Evolutionary conservation across 1,140 invertebrate genomes (phyloP).

Genomic region (Centruroides sculpturatus): DNA sequence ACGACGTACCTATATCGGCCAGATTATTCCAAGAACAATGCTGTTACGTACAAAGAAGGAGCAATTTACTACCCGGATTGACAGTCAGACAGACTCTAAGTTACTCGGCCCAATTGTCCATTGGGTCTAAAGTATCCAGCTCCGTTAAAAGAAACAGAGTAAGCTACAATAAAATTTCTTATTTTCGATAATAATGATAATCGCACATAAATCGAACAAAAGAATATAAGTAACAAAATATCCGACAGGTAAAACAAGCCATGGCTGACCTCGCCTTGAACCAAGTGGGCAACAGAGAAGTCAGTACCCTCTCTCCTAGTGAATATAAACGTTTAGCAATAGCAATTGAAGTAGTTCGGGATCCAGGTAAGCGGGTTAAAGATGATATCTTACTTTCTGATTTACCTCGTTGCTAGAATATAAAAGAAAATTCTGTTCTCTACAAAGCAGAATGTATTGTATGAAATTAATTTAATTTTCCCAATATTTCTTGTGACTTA

Average conservation of each 20-base stretch:
- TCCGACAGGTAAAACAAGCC: conserved; percentile 46
- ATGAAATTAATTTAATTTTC: too few species aligned
- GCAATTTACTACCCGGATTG: conserved; percentile 62
- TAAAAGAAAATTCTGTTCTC: too few species aligned
- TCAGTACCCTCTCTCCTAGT: conserved; percentile 58
- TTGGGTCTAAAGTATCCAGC: conserved; percentile 41
- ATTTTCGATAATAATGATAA: too few species aligned
- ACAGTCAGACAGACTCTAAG: conserved; percentile 70
- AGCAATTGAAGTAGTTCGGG: conserved; percentile 70
- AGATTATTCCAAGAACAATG: conserved; percentile 64
- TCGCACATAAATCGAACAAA: too few species aligned
- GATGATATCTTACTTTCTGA: conserved; percentile 5
- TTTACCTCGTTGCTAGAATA: too few species aligned
- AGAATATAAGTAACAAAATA: too few species aligned
- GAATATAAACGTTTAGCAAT: conserved; percentile 71
- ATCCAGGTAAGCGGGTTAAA: conserved; percentile 43
- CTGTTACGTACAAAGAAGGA: conserved; percentile 67
- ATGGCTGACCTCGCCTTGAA: conserved; percentile 74
- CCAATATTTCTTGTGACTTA: too few species aligned
- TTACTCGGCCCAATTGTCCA: conserved; percentile 49
- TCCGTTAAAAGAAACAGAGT: conserved; percentile 18
- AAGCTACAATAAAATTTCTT: background rate
- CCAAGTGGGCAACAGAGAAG: conserved; percentile 62
- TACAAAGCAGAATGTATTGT: too few species aligned
- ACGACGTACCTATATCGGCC: conserved; percentile 60